phyloP scores from a whole-genome alignment of 2,888 invertebrate genomes.

The Lypha dubia region DNA sequence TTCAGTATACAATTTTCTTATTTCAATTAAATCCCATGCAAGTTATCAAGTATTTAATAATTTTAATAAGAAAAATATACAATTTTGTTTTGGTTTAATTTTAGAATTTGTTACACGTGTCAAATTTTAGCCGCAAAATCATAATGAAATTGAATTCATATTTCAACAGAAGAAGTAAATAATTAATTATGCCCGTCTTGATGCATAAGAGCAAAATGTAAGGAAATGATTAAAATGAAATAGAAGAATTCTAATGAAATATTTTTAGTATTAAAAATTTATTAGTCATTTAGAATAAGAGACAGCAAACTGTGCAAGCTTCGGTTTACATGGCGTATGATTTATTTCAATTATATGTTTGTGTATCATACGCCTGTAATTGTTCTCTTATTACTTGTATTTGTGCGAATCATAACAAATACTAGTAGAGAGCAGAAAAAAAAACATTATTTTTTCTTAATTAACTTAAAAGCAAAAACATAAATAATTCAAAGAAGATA shows the following conservation, averaged over 20 bases:
- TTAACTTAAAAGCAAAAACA: constrained; percentile 37
- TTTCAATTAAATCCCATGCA: background rate
- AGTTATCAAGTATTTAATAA: background rate
- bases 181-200: background rate
- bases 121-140: background rate
- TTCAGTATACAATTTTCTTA: background rate
- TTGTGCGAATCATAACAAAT: no score
- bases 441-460: constrained; percentile 40
- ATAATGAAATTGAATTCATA: background rate
- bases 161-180: background rate
- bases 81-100: background rate
- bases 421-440: background rate
- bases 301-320: background rate
- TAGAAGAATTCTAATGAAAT: background rate
- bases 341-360: constrained; percentile 53
- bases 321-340: constrained; percentile 27
- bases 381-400: background rate
- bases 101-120: background rate
- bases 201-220: background rate
- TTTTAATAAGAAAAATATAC: background rate
- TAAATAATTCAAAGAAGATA: constrained; percentile 10
- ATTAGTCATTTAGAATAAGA: background rate
- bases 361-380: background rate
- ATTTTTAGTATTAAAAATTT: background rate
- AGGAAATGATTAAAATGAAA: background rate